Evolutionary conservation across 2,888 invertebrate genomes (phyloP), one percentile per base, ranked within the genome.

Genomic region (Acronicta leporina): DNA sequence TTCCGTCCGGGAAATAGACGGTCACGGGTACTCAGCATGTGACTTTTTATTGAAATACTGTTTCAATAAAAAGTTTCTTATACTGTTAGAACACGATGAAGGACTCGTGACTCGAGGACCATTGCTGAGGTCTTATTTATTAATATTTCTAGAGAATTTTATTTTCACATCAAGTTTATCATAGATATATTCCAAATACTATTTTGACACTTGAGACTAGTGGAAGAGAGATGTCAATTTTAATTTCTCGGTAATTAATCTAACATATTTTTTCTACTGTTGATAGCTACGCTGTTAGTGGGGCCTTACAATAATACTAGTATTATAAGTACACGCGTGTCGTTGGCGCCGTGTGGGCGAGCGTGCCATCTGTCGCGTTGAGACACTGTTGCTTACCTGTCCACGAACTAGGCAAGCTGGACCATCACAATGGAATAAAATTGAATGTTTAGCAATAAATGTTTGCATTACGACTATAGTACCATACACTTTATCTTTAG

Each of bases 291-390:
- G 72, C 70, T 69, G 10, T 43, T 67, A 77, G 45, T 66, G 64
- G 55, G 50, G 52, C 70, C 67, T 47, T 38, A 66, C 49, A 63
- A 50, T 55, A 30, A 62, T 66, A 63, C 54, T 66, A 13, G 68
- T 63, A 65, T 63, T 65, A 75, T 79, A 77, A 71, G 79, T 77
- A 74, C 69, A 80, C 60, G 73, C 74, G 76, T 73, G 80, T 69
- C 63, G 67, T 35, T 81, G 88, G 89, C 89, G 89, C 87, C 87
- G 85, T 81, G 91, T 90, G 87, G 91, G 90, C 88, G 89, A 85
- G 63, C 79, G 63, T 66, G 79, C 90, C 91, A 92, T 91, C 90
- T 92, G 91, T 89, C 88, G 87, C 79, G 71, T 80, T 82, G 63
- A 76, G 79, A 76, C 73, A 79, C 79, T 72, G 68, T 75, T 66